phyloP scores from a whole-genome alignment of 2,113 vertebrate genomes.

The Pampusana beccarii region DNA sequence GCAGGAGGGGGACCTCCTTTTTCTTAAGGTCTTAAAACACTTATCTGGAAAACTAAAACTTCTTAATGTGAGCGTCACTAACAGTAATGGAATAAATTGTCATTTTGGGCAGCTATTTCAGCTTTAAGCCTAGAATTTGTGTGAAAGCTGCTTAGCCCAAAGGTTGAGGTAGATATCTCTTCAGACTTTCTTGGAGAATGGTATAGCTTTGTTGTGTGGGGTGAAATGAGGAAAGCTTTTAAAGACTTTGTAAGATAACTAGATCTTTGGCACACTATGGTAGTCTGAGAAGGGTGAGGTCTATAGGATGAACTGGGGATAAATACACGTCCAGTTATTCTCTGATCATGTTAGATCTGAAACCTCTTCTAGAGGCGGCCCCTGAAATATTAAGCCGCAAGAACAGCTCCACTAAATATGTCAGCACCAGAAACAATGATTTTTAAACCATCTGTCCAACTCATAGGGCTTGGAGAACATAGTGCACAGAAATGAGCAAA shows the following conservation, averaged over 20 bases:
- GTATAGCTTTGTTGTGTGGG: not conserved
- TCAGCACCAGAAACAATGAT: not conserved
- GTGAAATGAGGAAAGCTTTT: not conserved
- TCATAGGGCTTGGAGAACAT: not conserved
- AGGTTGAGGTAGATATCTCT: not conserved
- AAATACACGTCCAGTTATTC: not conserved
- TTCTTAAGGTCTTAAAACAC: not conserved
- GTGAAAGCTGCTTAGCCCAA: not conserved
- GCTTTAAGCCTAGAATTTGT: not conserved
- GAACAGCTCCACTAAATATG: not conserved
- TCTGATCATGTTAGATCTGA: not conserved
- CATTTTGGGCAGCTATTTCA: not conserved
- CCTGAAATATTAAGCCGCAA: not conserved
- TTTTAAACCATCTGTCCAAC: constrained; percentile 8
- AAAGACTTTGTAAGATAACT: not conserved
- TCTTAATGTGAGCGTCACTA: not conserved
- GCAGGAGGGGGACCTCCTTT: not conserved
- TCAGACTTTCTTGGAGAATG: not conserved
- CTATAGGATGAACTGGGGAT: not conserved
- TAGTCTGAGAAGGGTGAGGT: not conserved
- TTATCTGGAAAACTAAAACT: not conserved
- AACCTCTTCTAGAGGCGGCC: not conserved
- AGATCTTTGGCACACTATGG: not conserved
- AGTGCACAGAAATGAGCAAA: not conserved
- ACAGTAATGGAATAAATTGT: not conserved